These are phyloP conservation scores for Archaeoteleia sp. DNA, from an alignment of 2,888 invertebrate species.

Conservation along the genomic window DNA sequence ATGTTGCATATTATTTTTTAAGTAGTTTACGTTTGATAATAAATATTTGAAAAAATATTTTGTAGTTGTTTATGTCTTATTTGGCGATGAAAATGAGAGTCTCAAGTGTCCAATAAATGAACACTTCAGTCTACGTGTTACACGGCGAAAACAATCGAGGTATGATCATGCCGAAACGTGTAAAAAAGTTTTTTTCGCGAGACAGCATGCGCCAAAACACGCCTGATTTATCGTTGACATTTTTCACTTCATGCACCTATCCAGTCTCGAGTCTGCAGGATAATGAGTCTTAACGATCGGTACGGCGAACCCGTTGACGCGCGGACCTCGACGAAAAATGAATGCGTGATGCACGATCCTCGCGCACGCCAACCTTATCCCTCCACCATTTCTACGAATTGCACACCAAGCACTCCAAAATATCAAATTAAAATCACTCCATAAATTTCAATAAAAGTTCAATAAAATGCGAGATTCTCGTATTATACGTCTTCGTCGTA, in stretches of 20 bases:
- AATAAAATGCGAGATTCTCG: neutral
- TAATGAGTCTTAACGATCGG: constrained; percentile 67
- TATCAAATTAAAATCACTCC: constrained; percentile 18
- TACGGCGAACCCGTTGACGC: constrained; percentile 62
- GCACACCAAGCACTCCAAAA: constrained; percentile 32
- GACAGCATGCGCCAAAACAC: constrained; percentile 30
- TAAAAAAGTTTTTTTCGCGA: constrained; percentile 15
- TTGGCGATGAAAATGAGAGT: too few species aligned
- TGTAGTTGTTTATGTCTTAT: too few species aligned
- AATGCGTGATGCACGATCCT: constrained; percentile 65
- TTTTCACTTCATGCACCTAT: constrained; percentile 57
- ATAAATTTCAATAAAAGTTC: neutral
- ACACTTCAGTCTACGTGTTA: too few species aligned
- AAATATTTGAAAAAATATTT: too few species aligned
- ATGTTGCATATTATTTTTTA: too few species aligned
- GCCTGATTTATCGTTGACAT: constrained; percentile 58
- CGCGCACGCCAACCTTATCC: constrained; percentile 59
- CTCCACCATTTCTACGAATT: constrained; percentile 19
- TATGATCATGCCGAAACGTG: constrained; percentile 9
- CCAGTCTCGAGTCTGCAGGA: constrained; percentile 60
- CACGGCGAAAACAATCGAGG: neutral
- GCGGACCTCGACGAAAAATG: constrained; percentile 62
- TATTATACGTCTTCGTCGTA: too few species aligned
- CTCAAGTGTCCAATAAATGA: too few species aligned
- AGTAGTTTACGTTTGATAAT: too few species aligned